These are phyloP conservation scores for Epinephelus cyanopodus DNA, from an alignment of 2,113 vertebrate species.

Conservation along the genomic window DNA sequence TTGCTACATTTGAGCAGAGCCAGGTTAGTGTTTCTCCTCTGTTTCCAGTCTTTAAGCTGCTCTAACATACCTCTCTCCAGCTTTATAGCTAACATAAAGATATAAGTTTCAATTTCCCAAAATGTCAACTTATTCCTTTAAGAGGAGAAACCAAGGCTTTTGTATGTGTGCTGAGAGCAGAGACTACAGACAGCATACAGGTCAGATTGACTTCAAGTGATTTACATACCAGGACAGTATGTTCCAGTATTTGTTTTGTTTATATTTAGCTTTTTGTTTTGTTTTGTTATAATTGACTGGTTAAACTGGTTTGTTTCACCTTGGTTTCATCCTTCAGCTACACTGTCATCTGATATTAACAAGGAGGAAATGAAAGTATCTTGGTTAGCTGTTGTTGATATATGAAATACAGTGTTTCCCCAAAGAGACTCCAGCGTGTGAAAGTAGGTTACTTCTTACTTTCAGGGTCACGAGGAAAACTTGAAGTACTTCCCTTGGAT, in stretches of 20 bases:
- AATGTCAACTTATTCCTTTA: not conserved
- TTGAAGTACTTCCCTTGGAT: not conserved
- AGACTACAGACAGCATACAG: not conserved
- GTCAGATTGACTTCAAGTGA: no score
- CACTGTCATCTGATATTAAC: conserved; percentile 5
- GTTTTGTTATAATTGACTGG: not conserved
- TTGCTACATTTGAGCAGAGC: no score
- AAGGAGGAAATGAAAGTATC: conserved; percentile 30
- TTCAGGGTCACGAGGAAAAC: not conserved
- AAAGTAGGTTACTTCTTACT: not conserved
- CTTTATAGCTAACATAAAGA: no score
- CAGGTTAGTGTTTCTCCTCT: no score
- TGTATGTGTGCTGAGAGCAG: no score
- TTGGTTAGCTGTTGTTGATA: not conserved
- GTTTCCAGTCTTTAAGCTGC: no score
- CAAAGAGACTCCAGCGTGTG: not conserved
- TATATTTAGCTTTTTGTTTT: not conserved
- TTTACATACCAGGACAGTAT: not conserved
- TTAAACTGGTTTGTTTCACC: conserved; percentile 21
- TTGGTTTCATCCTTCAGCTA: not conserved
- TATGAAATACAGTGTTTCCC: conserved; percentile 20
- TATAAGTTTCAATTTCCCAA: not conserved
- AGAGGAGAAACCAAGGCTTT: not conserved
- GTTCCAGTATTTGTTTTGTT: not conserved
- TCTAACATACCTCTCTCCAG: no score